These are phyloP conservation scores for Platycheirus albimanus DNA, from an alignment of 2,888 invertebrate species.

Conservation along the genomic window DNA sequence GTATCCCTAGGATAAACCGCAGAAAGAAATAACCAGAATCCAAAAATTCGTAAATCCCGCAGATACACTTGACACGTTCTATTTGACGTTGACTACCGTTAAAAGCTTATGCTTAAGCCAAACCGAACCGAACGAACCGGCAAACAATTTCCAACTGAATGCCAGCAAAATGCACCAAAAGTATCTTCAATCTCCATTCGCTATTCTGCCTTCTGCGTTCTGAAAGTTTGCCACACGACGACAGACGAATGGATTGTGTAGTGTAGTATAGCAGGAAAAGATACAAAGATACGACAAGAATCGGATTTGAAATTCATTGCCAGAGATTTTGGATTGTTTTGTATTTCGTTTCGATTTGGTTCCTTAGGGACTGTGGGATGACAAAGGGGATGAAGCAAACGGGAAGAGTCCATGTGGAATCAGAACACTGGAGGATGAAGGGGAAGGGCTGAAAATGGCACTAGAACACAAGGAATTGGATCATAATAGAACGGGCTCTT, in stretches of 20 bases:
- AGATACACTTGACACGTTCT: constrained; percentile 33
- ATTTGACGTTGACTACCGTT: constrained; percentile 7
- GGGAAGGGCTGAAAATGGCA: no score
- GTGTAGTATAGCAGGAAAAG: constrained; percentile 21
- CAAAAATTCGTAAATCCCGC: constrained; percentile 43
- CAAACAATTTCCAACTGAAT: constrained; percentile 69
- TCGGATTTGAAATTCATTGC: constrained; percentile 51
- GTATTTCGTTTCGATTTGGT: constrained; percentile 41
- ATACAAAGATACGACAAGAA: constrained; percentile 38
- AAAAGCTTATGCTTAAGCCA: not conserved
- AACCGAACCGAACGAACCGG: constrained; percentile 67
- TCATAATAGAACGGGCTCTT: not conserved
- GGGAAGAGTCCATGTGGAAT: not conserved
- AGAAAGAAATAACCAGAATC: constrained; percentile 17
- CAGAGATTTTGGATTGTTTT: constrained; percentile 59
- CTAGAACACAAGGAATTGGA: constrained; percentile 7
- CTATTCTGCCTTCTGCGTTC: no score
- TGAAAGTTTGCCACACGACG: constrained; percentile 1
- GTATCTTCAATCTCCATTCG: constrained; percentile 31
- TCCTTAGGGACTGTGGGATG: constrained; percentile 32
- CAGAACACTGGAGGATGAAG: no score
- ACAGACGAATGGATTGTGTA: constrained; percentile 4
- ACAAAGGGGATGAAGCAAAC: not conserved
- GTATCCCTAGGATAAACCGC: constrained; percentile 12
- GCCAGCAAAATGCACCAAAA: constrained; percentile 49